Evolutionary conservation across 1,140 invertebrate species (phyloP).

Genomic region (Hermetia illucens): DNA sequence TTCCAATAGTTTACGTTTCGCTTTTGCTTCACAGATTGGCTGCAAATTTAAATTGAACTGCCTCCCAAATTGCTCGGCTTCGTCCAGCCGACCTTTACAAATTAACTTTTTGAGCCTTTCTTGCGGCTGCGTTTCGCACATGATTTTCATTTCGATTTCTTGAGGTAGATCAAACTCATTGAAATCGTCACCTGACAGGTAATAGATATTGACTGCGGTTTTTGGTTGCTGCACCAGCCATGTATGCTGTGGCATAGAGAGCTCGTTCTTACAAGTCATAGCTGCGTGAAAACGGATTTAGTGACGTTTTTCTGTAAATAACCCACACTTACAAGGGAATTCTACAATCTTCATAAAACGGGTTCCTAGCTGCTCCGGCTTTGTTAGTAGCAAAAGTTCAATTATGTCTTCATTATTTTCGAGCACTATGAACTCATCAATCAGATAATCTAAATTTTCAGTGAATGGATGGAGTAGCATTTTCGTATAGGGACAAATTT

Average conservation of each 20-base stretch:
- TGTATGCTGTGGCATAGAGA: constrained; percentile 17
- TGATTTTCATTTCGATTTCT: constrained; percentile 23
- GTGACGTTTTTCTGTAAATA: neutral
- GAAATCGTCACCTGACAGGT: constrained; percentile 13
- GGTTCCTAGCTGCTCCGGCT: constrained; percentile 8
- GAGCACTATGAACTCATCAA: constrained; percentile 22
- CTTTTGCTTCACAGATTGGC: constrained; percentile 25
- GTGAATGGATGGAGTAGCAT: constrained; percentile 9
- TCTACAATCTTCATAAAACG: constrained; percentile 21
- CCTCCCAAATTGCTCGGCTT: constrained; percentile 24
- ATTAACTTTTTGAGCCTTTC: constrained; percentile 27
- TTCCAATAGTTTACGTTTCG: constrained; percentile 20
- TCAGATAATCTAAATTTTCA: constrained; percentile 9
- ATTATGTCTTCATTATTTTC: constrained; percentile 21
- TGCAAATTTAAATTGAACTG: constrained; percentile 27
- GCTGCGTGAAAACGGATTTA: constrained; percentile 9
- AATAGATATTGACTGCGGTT: constrained; percentile 25
- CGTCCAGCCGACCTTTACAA: constrained; percentile 23
- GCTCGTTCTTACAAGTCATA: constrained; percentile 21
- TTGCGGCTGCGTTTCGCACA: constrained; percentile 26
- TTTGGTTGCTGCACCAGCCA: constrained; percentile 26
- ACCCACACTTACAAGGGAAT: constrained; percentile 19
- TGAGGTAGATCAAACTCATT: constrained; percentile 10
- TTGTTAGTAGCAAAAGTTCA: constrained; percentile 20
- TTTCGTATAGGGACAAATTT: constrained; percentile 17